Percentiles rank a stretch among this genome's conserved stretches.
Evolutionary conservation across 1,140 invertebrate species (phyloP).

Genomic region (Bombus cullumanus): DNA sequence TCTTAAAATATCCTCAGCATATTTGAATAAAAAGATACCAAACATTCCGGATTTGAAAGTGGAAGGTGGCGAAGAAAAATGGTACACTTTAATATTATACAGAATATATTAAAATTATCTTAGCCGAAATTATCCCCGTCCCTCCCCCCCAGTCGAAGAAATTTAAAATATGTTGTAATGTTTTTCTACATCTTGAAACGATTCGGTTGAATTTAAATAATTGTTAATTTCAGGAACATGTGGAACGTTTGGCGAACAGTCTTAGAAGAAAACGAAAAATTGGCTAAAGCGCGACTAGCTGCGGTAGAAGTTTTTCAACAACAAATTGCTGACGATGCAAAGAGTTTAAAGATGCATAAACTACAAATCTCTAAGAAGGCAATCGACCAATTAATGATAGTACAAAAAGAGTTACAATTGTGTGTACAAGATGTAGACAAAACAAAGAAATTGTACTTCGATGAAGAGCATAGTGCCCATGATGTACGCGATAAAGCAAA

Average conservation of each 20-base stretch:
- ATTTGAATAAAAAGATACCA: conserved; percentile 95
- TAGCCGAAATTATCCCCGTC: not conserved
- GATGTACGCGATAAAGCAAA: conserved; percentile 97
- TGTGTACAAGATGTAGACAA: conserved; percentile 96
- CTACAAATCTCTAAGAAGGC: conserved; percentile 94
- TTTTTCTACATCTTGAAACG: not conserved
- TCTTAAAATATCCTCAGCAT: conserved; percentile 94
- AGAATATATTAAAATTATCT: not conserved
- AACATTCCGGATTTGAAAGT: conserved; percentile 94
- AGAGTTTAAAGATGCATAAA: conserved; percentile 92
- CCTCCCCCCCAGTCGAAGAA: not conserved
- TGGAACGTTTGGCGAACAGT: conserved; percentile 98
- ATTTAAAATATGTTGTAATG: not conserved
- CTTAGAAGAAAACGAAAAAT: conserved; percentile 96
- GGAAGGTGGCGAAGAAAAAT: conserved; percentile 94
- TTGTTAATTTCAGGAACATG: conserved; percentile 90
- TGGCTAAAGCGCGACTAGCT: conserved; percentile 93
- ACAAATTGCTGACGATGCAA: conserved; percentile 96
- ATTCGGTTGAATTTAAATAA: not conserved
- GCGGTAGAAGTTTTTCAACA: conserved; percentile 97
- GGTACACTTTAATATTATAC: conserved; percentile 83
- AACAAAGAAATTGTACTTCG: conserved; percentile 96
- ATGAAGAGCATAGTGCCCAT: conserved; percentile 97
- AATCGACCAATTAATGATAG: conserved; percentile 91
- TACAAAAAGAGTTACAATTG: conserved; percentile 95